Conservation (phyloP, 2,888 invertebrate species). For the Eristalinus sepulchralis region DNA sequence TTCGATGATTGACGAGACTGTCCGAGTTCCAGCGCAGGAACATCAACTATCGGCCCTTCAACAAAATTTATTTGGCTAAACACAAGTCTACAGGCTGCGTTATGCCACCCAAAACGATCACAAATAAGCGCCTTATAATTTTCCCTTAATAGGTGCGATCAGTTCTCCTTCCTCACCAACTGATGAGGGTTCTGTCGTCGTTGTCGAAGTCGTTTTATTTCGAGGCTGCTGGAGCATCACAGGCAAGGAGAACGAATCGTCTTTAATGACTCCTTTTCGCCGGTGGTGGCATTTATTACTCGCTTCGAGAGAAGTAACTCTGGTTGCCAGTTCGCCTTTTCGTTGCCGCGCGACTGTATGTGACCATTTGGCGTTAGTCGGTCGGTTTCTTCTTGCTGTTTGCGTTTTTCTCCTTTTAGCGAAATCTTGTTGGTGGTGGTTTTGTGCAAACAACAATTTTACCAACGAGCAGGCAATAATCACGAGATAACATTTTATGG, state of each 20-base stretch:
- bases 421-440: slow-evolving; percentile 9
- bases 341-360: slow-evolving; percentile 1
- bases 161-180: slow-evolving; percentile 26
- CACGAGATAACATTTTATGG: slow-evolving; percentile 44
- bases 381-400: not conserved
- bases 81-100: slow-evolving; percentile 33
- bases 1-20: slow-evolving; percentile 36
- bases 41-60: slow-evolving; percentile 3
- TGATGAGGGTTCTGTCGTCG: slow-evolving; percentile 29
- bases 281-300: slow-evolving; percentile 62
- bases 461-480: slow-evolving; percentile 40
- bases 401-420: not conserved
- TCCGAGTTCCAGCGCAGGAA: not conserved
- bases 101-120: slow-evolving; percentile 57
- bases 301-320: slow-evolving; percentile 29
- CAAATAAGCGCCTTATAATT: slow-evolving; percentile 67
- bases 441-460: slow-evolving; percentile 36
- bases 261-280: slow-evolving; percentile 57
- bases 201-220: slow-evolving; percentile 26
- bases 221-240: slow-evolving; percentile 12
- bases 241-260: slow-evolving; percentile 24
- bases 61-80: slow-evolving; percentile 43
- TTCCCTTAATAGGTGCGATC: slow-evolving; percentile 60
- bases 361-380: slow-evolving; percentile 6
- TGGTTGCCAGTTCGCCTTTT: slow-evolving; percentile 1